Conservation (phyloP, 2,888 invertebrate species). For the Oscheius sp. region DNA sequence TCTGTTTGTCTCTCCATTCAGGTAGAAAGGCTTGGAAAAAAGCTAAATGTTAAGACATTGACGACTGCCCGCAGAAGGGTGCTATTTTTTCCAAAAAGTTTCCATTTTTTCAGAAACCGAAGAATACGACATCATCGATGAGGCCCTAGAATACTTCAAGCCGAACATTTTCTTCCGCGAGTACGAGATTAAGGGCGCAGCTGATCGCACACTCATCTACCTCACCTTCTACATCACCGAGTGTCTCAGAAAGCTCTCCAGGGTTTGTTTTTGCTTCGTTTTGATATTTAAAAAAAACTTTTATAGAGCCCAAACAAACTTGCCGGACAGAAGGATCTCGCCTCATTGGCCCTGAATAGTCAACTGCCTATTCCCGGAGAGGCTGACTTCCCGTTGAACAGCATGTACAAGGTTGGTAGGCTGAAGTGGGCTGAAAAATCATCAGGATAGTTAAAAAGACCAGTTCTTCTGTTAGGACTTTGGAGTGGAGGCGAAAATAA, state of each 20-base stretch:
- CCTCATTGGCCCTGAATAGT: slow-evolving; percentile 85
- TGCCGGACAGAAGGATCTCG: slow-evolving; percentile 92
- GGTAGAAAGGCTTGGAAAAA: too few relatives aligned
- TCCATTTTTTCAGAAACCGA: slow-evolving; percentile 31
- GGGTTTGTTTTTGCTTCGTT: slow-evolving; percentile 74
- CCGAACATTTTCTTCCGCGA: slow-evolving; percentile 99
- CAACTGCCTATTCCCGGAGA: slow-evolving; percentile 96
- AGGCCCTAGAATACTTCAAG: slow-evolving; percentile 95
- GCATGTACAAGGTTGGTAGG: slow-evolving; percentile 82
- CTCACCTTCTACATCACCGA: slow-evolving; percentile 96
- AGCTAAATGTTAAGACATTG: too few relatives aligned
- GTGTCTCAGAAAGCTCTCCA: slow-evolving; percentile 92
- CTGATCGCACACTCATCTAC: slow-evolving; percentile 95
- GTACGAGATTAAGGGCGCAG: slow-evolving; percentile 92
- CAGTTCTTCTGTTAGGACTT: too few relatives aligned
- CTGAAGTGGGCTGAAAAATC: not conserved
- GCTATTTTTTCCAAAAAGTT: too few relatives aligned
- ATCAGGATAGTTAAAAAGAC: too few relatives aligned
- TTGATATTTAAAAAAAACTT: not conserved
- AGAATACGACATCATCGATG: slow-evolving; percentile 94
- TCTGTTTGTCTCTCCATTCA: too few relatives aligned
- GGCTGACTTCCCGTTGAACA: slow-evolving; percentile 90
- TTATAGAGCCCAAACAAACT: slow-evolving; percentile 83
- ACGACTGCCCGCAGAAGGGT: not conserved
- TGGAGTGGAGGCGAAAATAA: too few relatives aligned